A percentile compares a stretch with the other conserved stretches of the same genome.
phyloP scores from a whole-genome alignment of 2,113 vertebrate genomes.

The Chloropsis hardwickii region DNA sequence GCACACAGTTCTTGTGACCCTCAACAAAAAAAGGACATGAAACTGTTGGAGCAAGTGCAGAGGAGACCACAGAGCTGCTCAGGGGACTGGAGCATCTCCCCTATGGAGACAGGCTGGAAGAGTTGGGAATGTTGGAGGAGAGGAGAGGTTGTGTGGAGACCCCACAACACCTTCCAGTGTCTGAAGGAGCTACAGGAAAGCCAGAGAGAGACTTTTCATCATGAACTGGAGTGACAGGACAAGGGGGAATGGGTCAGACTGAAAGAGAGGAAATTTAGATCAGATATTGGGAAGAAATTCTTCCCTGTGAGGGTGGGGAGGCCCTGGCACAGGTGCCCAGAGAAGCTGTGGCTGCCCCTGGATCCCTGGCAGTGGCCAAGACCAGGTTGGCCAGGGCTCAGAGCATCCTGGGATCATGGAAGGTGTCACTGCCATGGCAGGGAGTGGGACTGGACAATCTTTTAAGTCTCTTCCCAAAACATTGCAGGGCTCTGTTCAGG shows the following conservation, averaged over 20 bases:
- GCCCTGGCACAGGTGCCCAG: not conserved
- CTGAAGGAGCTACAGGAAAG: not conserved
- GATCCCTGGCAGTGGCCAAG: not conserved
- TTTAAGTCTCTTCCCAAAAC: not conserved
- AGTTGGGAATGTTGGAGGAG: not conserved
- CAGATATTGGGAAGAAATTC: not conserved
- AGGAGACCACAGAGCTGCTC: rapidly evolving
- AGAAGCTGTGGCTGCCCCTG: not conserved
- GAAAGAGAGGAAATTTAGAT: not conserved
- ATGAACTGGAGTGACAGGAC: not conserved
- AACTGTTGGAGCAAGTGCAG: not conserved
- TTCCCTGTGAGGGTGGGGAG: rapidly evolving
- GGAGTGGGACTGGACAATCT: not conserved
- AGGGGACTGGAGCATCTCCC: not conserved
- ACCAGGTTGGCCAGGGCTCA: rapidly evolving
- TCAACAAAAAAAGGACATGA: not conserved
- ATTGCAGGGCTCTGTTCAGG: rapidly evolving
- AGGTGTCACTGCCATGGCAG: not conserved
- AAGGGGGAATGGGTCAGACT: not conserved
- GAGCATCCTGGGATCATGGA: rapidly evolving
- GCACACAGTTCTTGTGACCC: not conserved
- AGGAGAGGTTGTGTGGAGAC: not conserved
- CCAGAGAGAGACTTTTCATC: not conserved
- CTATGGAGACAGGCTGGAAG: not conserved
- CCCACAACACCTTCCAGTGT: not conserved